These are phyloP conservation scores for Xyrichtys novacula DNA, from an alignment of 2,797 vertebrate genomes.

Conservation along the genomic window DNA sequence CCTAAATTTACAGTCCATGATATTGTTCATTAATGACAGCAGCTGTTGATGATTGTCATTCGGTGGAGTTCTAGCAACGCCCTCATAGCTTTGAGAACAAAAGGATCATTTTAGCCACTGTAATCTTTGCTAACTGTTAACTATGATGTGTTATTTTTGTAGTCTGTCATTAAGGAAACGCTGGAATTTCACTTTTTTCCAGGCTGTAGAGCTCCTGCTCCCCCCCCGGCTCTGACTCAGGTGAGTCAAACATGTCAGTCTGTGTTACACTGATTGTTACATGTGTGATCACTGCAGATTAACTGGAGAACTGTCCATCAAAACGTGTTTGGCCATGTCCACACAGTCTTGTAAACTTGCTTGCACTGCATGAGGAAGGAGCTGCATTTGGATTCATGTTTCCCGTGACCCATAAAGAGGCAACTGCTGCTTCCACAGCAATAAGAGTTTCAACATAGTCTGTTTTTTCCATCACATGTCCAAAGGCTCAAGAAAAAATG, in stretches of 20 bases:
- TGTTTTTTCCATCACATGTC: background rate
- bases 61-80: too few relatives aligned
- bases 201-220: background rate
- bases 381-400: too few relatives aligned
- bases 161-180: too few relatives aligned
- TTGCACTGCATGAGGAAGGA: background rate
- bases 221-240: background rate
- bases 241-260: background rate
- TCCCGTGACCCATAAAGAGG: too few relatives aligned
- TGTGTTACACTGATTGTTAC: background rate
- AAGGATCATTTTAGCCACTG: too few relatives aligned
- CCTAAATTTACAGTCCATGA: too few relatives aligned
- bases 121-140: too few relatives aligned
- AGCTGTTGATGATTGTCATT: too few relatives aligned
- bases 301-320: background rate
- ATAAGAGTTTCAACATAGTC: background rate
- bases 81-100: too few relatives aligned
- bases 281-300: background rate
- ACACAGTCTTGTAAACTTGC: background rate
- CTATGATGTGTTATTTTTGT: too few relatives aligned
- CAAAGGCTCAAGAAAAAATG: background rate
- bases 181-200: too few relatives aligned
- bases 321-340: background rate
- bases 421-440: background rate
- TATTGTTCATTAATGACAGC: too few relatives aligned